These are phyloP conservation scores for Cassiopea andromeda DNA, from an alignment of 30 jellyfish, hydroid and myxozoan genomes.

Conservation along the genomic window DNA sequence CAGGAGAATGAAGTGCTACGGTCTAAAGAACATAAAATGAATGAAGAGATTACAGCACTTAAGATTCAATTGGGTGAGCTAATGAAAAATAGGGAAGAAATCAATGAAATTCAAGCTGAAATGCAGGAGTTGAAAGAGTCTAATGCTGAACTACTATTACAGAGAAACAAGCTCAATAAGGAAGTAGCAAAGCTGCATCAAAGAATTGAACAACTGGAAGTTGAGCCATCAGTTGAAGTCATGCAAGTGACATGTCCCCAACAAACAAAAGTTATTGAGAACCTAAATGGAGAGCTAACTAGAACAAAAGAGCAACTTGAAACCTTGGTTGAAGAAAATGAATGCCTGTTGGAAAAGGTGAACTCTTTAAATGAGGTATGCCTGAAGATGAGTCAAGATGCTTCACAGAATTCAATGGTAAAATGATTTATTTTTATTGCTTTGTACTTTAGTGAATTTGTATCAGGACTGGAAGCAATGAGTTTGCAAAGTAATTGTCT, in stretches of 20 bases:
- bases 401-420: constrained; percentile 20
- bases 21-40: background rate
- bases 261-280: constrained; percentile 38
- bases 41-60: constrained; percentile 2
- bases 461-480: too few species aligned
- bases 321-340: constrained; percentile 34
- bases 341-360: background rate
- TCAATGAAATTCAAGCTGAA: background rate
- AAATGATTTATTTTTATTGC: background rate
- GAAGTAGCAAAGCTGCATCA: constrained; percentile 14
- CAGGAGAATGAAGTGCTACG: background rate
- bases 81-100: constrained; percentile 35
- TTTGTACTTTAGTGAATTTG: too few species aligned
- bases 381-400: constrained; percentile 24
- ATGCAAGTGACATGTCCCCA: constrained; percentile 64
- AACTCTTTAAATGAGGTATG: constrained; percentile 22
- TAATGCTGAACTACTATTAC: background rate
- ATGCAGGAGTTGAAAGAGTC: constrained; percentile 1
- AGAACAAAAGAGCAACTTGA: constrained; percentile 10
- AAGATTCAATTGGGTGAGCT: constrained; percentile 38
- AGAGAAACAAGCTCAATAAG: constrained; percentile 31
- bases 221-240: constrained; percentile 77
- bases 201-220: constrained; percentile 62
- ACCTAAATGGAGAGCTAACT: constrained; percentile 36
- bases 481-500: too few species aligned